phyloP scores from a whole-genome alignment of 2,113 vertebrate genomes.

The Zosterops pallidus region DNA sequence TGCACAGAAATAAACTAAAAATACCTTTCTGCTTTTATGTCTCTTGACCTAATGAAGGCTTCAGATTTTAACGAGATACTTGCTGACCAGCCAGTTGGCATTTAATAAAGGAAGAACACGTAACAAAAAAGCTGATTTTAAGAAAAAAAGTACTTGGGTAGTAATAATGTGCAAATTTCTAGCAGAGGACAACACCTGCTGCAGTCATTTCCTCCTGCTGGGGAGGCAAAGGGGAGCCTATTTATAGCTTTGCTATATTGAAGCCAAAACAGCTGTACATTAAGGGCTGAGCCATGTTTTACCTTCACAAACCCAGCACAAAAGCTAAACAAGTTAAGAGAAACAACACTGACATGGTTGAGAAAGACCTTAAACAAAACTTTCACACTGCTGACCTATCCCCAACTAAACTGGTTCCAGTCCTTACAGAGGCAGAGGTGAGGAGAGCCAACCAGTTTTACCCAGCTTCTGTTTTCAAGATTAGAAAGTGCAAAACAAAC shows the following conservation, averaged over 20 bases:
- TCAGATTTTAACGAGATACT: neutral
- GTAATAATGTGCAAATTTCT: neutral
- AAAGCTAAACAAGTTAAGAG: neutral
- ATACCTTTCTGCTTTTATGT: neutral
- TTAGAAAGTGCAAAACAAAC: constrained; percentile 22
- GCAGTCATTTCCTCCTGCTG: constrained; percentile 38
- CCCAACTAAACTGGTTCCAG: neutral
- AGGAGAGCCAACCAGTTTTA: neutral
- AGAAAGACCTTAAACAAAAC: neutral
- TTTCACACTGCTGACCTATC: neutral
- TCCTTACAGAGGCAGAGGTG: neutral
- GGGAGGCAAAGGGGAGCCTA: neutral
- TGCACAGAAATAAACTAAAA: neutral
- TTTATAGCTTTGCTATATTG: constrained; percentile 2
- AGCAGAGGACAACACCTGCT: constrained; percentile 49
- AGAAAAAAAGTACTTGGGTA: neutral
- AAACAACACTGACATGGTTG: neutral
- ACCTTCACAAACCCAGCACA: neutral
- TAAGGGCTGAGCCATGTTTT: neutral
- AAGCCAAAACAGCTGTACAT: constrained; percentile 5
- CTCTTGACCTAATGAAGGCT: neutral
- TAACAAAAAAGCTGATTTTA: neutral
- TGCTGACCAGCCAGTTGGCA: neutral
- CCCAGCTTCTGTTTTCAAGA: constrained; percentile 17
- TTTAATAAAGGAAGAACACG: neutral